A percentile compares a stretch with the other conserved stretches of the same genome.
Conservation (phyloP, 1,140 invertebrate genomes). For the Drosophila prosaltans region DNA sequence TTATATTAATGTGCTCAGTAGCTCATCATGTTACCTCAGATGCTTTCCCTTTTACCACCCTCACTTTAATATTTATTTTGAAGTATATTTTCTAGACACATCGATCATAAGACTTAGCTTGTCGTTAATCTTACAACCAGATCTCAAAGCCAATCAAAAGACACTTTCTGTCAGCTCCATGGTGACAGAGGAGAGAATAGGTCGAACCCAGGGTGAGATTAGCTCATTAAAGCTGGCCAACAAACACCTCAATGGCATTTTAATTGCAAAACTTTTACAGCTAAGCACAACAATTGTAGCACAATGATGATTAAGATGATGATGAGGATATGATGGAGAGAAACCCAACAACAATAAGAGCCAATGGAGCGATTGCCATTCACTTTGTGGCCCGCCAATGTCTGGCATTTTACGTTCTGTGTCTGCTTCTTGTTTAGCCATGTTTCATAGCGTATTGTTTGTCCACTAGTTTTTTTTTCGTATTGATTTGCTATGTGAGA, state of each 20-base stretch:
- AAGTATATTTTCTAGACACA: background rate
- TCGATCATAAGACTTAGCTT: background rate
- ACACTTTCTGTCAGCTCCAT: constrained; percentile 24
- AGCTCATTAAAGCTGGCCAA: constrained; percentile 49
- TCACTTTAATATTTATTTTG: background rate
- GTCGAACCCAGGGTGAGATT: constrained; percentile 17
- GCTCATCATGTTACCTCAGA: background rate
- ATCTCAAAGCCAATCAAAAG: constrained; percentile 15
- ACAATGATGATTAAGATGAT: background rate
- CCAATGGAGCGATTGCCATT: constrained; percentile 28
- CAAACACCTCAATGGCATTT: constrained; percentile 63
- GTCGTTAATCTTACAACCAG: background rate
- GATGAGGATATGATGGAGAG: constrained; percentile 2
- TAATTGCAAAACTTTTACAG: constrained; percentile 67
- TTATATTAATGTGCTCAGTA: too few relatives aligned
- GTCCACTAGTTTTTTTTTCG: constrained; percentile 3
- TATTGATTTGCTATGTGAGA: constrained; percentile 52
- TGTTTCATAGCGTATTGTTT: constrained; percentile 1
- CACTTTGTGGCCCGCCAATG: constrained; percentile 24
- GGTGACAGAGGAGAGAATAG: background rate
- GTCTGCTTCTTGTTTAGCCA: constrained; percentile 21
- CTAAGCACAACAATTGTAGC: constrained; percentile 30
- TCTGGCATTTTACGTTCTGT: constrained; percentile 37
- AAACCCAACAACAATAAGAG: constrained; percentile 14
- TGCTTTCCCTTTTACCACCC: background rate